Evolutionary conservation across 2,888 invertebrate species (phyloP), one percentile per base, ranked within the genome.

Genomic region (Athetis lepigone): DNA sequence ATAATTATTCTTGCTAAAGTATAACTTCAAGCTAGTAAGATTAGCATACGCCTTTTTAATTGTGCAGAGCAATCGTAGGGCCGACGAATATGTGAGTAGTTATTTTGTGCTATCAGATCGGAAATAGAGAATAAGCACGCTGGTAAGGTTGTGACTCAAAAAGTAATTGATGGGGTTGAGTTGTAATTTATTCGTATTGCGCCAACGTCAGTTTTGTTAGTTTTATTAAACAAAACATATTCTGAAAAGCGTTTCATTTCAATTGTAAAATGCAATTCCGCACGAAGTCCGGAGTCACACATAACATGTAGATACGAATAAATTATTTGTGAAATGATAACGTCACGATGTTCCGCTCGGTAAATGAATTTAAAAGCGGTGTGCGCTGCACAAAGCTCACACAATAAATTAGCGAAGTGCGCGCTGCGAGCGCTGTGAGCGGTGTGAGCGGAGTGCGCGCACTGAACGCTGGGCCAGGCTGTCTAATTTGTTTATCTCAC

Each of bases 401-500:
- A 49, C 49, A 33, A 25, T 75, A 42, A 70, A 70, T 62, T 70
- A 62, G 40, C 23, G 27, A 52, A 57, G 57, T 43, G 61, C 42
- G 50, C 50, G 47, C 16, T 16, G 27, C 11, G 36, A 52, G 75
- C 29, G 33, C 19, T 39, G 7, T 21, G 27, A 54, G 58, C 37
- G 33, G n/a, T 40, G 16, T 9, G 55, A 42, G 46, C 29, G 19
- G 21, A 16, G 36, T 27, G 50, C 36, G 46, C 29, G 19, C 2
- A 13, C n/a, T 2, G 29, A 42, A 18, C 25, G 25, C 9, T 25
- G 42, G 7, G 21, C 23, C 36, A 42, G 42, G 63, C 70, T 61
- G 69, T 67, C 77, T 84, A 84, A 88, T 84, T 82, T 85, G 88
- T 85, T 85, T 83, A 83, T 82, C 73, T 80, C 84, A 79, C 83